These are phyloP conservation scores for Nasua narica DNA, from an alignment of 2,797 vertebrate species.

Conservation along the genomic window DNA sequence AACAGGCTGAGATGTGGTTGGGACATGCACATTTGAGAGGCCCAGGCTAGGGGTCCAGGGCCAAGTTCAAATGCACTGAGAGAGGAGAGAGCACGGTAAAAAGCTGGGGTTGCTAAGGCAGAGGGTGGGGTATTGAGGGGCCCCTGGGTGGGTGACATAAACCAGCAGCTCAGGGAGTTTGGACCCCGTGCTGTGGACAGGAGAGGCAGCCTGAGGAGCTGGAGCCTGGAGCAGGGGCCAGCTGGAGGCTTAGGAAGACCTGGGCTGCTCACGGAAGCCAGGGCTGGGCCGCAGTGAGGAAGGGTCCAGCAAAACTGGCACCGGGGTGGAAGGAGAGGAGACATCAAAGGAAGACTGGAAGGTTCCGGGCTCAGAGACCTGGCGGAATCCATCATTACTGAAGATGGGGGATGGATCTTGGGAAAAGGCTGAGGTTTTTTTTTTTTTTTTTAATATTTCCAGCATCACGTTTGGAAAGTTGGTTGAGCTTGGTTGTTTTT, in stretches of 20 bases:
- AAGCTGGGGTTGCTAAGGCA: background rate
- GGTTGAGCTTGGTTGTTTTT: background rate
- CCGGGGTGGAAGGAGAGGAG: background rate
- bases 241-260: background rate
- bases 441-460: background rate
- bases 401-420: background rate
- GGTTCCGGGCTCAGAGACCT: no score
- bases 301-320: background rate
- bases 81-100: background rate
- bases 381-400: background rate
- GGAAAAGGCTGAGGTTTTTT: background rate
- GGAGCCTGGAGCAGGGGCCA: background rate
- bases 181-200: background rate
- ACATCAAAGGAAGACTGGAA: no score
- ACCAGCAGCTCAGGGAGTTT: background rate
- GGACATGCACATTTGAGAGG: accelerated
- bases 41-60: no score
- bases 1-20: background rate
- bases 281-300: background rate
- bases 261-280: background rate
- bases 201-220: background rate
- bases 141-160: accelerated
- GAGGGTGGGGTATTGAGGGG: no score
- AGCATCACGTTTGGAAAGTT: background rate
- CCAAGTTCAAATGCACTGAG: background rate